A percentile compares a stretch with the other conserved stretches of the same genome.
Evolutionary conservation across 2,113 vertebrate species (phyloP).

Genomic region (Leptocoma aspasia): DNA sequence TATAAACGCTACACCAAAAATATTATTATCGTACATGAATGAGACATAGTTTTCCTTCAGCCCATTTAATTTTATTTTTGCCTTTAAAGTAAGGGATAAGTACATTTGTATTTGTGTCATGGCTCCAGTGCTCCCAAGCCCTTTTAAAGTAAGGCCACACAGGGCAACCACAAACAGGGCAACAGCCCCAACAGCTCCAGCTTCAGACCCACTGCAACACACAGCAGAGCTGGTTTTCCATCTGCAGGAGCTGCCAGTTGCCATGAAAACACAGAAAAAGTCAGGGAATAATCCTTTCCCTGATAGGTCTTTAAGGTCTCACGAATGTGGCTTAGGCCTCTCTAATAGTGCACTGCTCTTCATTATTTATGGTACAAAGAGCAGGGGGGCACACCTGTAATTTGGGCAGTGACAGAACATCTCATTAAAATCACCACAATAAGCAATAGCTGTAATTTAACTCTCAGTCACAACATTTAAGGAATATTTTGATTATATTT

Average conservation of each 20-base stretch:
- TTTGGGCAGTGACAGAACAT: background rate
- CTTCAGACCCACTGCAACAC: background rate
- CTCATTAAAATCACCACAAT: background rate
- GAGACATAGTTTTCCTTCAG: background rate
- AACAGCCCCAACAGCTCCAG: background rate
- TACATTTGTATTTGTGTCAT: background rate
- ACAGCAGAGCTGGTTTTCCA: background rate
- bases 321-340: background rate
- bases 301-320: background rate
- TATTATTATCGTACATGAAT: background rate
- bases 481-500: background rate
- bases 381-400: background rate
- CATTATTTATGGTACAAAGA: background rate
- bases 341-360: background rate
- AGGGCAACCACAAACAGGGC: background rate
- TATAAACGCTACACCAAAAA: background rate
- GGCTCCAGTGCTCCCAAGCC: background rate
- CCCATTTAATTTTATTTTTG: conserved; percentile 6
- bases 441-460: background rate
- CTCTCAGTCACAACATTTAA: background rate
- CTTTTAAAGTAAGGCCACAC: background rate
- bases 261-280: background rate
- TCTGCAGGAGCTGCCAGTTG: background rate
- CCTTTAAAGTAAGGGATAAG: background rate
- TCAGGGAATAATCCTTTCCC: background rate